These are phyloP conservation scores for Dicaeum eximium DNA, from an alignment of 2,113 vertebrate species.

Conservation along the genomic window DNA sequence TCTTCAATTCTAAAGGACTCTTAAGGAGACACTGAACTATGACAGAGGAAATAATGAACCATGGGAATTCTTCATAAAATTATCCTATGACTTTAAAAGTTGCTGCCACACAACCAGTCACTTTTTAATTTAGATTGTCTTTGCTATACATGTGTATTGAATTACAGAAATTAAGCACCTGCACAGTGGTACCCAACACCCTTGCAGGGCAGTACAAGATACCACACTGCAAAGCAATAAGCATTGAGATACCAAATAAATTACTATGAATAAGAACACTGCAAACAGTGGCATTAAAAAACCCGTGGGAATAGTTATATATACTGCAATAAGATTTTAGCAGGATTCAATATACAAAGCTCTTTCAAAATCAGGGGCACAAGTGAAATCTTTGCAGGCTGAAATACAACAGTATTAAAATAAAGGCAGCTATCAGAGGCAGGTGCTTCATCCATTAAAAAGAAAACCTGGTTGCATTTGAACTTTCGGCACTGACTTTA, in stretches of 20 bases:
- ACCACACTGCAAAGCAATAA: not conserved
- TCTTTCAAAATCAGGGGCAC: not conserved
- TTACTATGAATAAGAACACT: no score
- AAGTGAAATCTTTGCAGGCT: not conserved
- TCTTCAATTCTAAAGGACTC: not conserved
- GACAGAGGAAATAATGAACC: not conserved
- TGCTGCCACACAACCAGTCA: not conserved
- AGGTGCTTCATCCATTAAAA: not conserved
- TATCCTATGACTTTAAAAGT: not conserved
- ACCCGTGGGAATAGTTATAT: rapidly evolving
- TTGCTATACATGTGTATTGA: not conserved
- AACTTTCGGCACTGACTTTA: not conserved
- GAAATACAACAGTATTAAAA: not conserved
- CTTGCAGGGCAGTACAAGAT: not conserved
- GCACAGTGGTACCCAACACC: no score
- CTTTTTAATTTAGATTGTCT: not conserved
- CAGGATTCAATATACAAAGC: not conserved
- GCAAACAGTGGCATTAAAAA: not conserved
- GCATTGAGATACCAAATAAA: not conserved
- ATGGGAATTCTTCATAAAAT: not conserved
- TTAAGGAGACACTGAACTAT: not conserved
- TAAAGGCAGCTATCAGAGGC: not conserved
- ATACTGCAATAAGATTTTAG: not conserved
- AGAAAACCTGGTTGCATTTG: not conserved
- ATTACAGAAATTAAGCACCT: not conserved